Percentiles rank a stretch among this genome's conserved stretches.
These are phyloP conservation scores for Drosophila demipolita DNA, from an alignment of 2,888 invertebrate genomes.

Conservation along the genomic window DNA sequence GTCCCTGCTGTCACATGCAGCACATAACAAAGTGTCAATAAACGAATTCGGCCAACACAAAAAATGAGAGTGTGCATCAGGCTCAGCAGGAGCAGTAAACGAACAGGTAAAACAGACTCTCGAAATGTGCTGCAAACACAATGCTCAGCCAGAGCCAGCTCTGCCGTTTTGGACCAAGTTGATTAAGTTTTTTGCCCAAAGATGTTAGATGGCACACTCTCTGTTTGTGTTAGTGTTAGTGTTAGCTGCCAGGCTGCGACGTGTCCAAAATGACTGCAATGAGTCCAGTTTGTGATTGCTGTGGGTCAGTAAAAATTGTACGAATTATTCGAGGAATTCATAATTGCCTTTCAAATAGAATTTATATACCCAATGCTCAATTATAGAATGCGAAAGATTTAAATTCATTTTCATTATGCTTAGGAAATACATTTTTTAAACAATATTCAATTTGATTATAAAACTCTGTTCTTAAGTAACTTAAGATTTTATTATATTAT, in stretches of 20 bases:
- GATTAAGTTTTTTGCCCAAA: constrained; percentile 61
- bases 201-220: constrained; percentile 37
- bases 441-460: not conserved
- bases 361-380: not conserved
- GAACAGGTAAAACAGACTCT: constrained; percentile 25
- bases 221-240: constrained; percentile 4
- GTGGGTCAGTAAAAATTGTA: constrained; percentile 1
- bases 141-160: constrained; percentile 4
- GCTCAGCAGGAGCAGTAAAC: constrained; percentile 1
- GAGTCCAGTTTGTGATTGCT: constrained; percentile 13
- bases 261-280: constrained; percentile 16
- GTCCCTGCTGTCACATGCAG: constrained; percentile 68
- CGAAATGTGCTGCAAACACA: constrained; percentile 23
- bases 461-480: not conserved
- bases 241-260: constrained; percentile 5
- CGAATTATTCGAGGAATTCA: constrained; percentile 7
- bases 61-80: constrained; percentile 12
- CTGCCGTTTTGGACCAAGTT: constrained; percentile 39
- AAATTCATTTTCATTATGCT: not conserved
- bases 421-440: not conserved
- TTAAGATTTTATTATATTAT: not conserved
- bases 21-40: constrained; percentile 77
- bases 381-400: not conserved
- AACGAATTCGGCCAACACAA: constrained; percentile 60
- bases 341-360: constrained; percentile 5